Evolutionary conservation across 2,113 vertebrate genomes (phyloP), one percentile per base, ranked within the genome.

Genomic region (cattle (Bos taurus)): DNA sequence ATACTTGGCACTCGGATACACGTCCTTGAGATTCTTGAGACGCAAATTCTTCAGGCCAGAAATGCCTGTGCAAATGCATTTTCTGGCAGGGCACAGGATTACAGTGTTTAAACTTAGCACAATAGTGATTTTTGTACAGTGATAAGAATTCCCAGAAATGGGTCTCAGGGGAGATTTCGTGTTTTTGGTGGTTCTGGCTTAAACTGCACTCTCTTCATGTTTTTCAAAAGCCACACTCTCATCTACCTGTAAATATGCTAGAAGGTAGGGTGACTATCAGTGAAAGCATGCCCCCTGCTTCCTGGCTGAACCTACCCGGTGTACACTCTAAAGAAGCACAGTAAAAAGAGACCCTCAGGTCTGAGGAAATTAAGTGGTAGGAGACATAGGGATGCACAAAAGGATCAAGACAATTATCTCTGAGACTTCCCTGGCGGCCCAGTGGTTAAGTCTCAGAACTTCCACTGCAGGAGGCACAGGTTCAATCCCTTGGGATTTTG

Each of bases 121-220:
- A 33, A 11, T 0, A 81, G 33, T 59, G 54, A 87, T 26, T 94
- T 88, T 57, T 60, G 10, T 2, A 40, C 4, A 78, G 56, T 52
- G 60, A 81, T 88, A 97, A 88, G 67, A 97, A 82, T 23, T 80
- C 74, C 81, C 59, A 94, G 54, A 86, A 93, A 36, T 30, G n/a
- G 11, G 21, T 64, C 83, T 86, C 30, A 9, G 33, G 36, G 46
- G 21, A 83, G 50, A 52, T 50, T 64, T 84, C 33, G 12, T 30
- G 54, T 19, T 54, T 28, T 87, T 84, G 48, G 48, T 57, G 33
- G 33, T 36, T 26, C 56, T 83, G 84, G 80, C 28, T 93, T 81
- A 56, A 86, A 43, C 77, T 46, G 13, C 17, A 43, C 9, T n/a
- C 6, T 0, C 17, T 85, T 77, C 85, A 77, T 77, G 57, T 64